Evolutionary conservation across 2,888 invertebrate species (phyloP).

Genomic region (Lacanobia oleracea): DNA sequence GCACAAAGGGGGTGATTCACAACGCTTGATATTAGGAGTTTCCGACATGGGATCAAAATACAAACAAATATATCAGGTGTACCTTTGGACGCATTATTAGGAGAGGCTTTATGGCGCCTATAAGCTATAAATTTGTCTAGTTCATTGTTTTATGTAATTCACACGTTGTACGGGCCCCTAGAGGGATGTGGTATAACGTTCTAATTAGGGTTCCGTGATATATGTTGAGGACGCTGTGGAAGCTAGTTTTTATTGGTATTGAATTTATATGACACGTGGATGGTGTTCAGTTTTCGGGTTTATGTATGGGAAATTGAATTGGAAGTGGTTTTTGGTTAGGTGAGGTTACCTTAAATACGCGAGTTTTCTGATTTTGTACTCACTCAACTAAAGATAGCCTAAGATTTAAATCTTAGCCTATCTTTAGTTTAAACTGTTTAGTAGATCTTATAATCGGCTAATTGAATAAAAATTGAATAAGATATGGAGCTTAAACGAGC

Average conservation of each 20-base stretch:
- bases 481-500: no score
- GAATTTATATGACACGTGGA: slow-evolving; percentile 8
- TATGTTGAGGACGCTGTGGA: slow-evolving; percentile 40
- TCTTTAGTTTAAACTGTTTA: no score
- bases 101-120: slow-evolving; percentile 58
- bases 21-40: slow-evolving; percentile 39
- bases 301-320: not conserved
- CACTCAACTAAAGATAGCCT: no score
- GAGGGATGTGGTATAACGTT: not conserved
- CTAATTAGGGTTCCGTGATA: slow-evolving; percentile 34
- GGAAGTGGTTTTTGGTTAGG: not conserved
- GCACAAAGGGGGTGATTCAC: slow-evolving; percentile 59
- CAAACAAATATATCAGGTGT: slow-evolving; percentile 64
- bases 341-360: no score
- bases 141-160: slow-evolving; percentile 64
- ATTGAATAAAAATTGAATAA: no score
- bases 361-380: no score
- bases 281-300: not conserved
- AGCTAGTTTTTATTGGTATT: slow-evolving; percentile 50
- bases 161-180: slow-evolving; percentile 19
- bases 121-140: slow-evolving; percentile 66
- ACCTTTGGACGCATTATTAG: slow-evolving; percentile 57
- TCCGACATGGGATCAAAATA: slow-evolving; percentile 64
- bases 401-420: no score
- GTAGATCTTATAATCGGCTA: no score